Evolutionary conservation across 2,113 vertebrate genomes (phyloP).

Genomic region (Nyctereutes procyonoides): DNA sequence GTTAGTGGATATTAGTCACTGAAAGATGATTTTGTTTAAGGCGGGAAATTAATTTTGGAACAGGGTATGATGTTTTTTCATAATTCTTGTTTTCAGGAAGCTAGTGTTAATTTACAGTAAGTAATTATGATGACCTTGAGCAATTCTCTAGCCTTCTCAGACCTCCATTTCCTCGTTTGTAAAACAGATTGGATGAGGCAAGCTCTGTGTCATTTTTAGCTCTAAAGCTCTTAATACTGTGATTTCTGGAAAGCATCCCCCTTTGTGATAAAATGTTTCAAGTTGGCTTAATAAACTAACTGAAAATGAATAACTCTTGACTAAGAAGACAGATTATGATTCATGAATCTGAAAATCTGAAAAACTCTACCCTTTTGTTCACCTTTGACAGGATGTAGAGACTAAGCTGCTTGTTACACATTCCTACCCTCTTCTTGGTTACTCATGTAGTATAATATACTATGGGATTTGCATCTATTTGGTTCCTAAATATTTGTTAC

Average conservation of each 20-base stretch:
- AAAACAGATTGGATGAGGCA: constrained; percentile 34
- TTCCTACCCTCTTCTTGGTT: background rate
- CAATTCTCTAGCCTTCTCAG: constrained; percentile 38
- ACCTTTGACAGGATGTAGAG: background rate
- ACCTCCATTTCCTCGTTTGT: constrained; percentile 27
- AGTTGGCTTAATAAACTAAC: constrained; percentile 24
- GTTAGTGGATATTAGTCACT: constrained; percentile 52
- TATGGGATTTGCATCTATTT: background rate
- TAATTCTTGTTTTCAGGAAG: constrained; percentile 60
- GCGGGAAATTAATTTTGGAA: constrained; percentile 66
- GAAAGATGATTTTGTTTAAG: constrained; percentile 51
- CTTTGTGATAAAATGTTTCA: constrained; percentile 36
- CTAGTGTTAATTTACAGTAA: constrained; percentile 42
- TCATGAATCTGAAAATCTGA: constrained; percentile 19
- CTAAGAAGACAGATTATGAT: constrained; percentile 31
- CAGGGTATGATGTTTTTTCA: background rate
- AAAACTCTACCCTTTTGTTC: constrained; percentile 9
- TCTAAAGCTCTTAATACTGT: constrained; percentile 33
- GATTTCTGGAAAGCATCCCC: constrained; percentile 62
- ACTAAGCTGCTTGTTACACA: background rate
- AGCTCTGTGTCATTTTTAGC: constrained; percentile 37
- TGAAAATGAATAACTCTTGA: constrained; percentile 40
- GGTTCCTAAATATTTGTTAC: constrained; percentile 38
- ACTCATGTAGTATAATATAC: background rate
- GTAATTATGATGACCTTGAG: constrained; percentile 33